phyloP scores from a whole-genome alignment of 2,888 invertebrate species.

The Lepetodrilus schrolli region DNA sequence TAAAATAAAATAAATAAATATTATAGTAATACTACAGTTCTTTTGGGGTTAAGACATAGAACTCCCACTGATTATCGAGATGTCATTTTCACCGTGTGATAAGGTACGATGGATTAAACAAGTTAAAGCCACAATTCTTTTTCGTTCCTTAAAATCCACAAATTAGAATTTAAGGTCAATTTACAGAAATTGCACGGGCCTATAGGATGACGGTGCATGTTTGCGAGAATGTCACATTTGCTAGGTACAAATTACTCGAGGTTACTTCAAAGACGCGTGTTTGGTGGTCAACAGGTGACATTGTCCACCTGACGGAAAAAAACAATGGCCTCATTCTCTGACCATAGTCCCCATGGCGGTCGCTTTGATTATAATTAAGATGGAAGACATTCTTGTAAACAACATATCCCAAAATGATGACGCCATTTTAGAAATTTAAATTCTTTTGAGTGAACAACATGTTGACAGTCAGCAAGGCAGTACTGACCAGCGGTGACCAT shows the following conservation, averaged over 20 bases:
- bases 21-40: too few relatives aligned
- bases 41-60: too few relatives aligned
- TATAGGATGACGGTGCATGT: background rate
- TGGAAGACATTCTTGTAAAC: conserved; percentile 6
- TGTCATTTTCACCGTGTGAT: too few relatives aligned
- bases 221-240: conserved; percentile 2
- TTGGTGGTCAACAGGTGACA: conserved; percentile 18
- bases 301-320: background rate
- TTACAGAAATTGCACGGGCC: conserved; percentile 3
- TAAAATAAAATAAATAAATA: too few relatives aligned
- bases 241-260: conserved; percentile 5
- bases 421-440: conserved; percentile 21
- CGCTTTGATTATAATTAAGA: conserved; percentile 16
- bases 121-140: too few relatives aligned
- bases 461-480: background rate
- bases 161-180: conserved; percentile 14
- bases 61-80: too few relatives aligned
- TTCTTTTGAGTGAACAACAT: background rate
- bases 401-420: background rate
- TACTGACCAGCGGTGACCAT: background rate
- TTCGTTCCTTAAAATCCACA: background rate
- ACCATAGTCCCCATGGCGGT: background rate
- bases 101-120: too few relatives aligned
- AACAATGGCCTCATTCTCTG: background rate
- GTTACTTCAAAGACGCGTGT: background rate